Evolutionary conservation across 2,797 vertebrate species (phyloP).

Genomic region (Ataeniobius toweri): DNA sequence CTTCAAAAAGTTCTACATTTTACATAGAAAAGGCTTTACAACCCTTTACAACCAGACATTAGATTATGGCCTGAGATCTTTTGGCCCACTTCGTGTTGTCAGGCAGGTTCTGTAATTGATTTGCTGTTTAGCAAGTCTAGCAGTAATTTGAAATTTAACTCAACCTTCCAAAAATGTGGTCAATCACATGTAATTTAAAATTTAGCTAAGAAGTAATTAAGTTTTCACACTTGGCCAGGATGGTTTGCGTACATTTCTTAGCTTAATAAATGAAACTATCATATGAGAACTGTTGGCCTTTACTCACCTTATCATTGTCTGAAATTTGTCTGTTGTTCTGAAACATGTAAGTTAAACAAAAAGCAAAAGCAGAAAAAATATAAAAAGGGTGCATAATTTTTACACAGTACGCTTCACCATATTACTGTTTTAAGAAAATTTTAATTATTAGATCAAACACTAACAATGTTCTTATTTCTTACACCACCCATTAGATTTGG

Average conservation of each 20-base stretch:
- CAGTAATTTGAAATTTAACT: neutral
- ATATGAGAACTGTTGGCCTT: neutral
- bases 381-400: neutral
- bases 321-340: neutral
- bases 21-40: no score
- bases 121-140: neutral
- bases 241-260: neutral
- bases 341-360: neutral
- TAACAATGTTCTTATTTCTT: neutral
- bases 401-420: neutral
- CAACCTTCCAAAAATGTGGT: neutral
- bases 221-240: neutral
- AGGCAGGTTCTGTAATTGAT: neutral
- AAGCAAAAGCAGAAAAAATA: neutral
- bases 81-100: neutral
- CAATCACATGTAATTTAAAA: neutral
- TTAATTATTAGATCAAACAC: neutral
- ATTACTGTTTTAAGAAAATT: no score
- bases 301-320: neutral
- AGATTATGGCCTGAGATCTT: neutral
- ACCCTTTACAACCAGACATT: neutral
- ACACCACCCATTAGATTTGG: constrained; percentile 19
- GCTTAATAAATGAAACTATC: neutral
- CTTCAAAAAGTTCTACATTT: no score
- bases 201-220: neutral